These are phyloP conservation scores for Parelbella ahira DNA, from an alignment of 2,888 invertebrate genomes.

Conservation along the genomic window DNA sequence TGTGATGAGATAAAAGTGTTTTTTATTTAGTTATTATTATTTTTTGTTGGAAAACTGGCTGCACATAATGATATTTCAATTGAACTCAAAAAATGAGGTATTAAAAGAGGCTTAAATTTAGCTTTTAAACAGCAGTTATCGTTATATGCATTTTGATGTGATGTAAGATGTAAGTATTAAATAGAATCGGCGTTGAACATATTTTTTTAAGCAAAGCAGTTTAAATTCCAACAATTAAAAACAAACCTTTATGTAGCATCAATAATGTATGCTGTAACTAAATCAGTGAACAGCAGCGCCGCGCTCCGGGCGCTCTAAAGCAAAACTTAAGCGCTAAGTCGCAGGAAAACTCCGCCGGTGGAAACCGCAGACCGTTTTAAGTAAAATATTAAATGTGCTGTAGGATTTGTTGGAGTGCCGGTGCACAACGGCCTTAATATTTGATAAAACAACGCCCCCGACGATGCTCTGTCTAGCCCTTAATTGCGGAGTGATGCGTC, in stretches of 20 bases:
- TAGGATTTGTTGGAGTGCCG: constrained; percentile 60
- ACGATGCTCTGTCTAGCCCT: constrained; percentile 63
- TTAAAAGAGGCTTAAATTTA: too few species aligned
- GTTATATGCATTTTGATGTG: too few species aligned
- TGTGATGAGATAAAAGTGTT: constrained; percentile 9
- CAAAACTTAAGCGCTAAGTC: constrained; percentile 52
- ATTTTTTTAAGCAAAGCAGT: too few species aligned
- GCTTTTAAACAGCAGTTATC: too few species aligned
- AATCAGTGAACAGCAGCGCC: constrained; percentile 40
- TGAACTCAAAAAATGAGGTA: too few species aligned
- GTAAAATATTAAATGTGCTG: constrained; percentile 73
- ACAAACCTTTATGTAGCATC: too few species aligned
- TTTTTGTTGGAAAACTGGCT: too few species aligned
- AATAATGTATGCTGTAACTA: constrained; percentile 23
- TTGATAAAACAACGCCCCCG: constrained; percentile 58
- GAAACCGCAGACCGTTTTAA: constrained; percentile 69
- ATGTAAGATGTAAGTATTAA: too few species aligned
- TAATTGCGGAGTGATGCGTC: constrained; percentile 64
- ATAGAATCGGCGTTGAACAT: too few species aligned
- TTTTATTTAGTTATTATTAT: neutral
- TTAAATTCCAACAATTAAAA: too few species aligned
- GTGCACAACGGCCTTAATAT: constrained; percentile 61
- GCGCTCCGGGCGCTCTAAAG: constrained; percentile 51
- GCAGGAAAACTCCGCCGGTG: constrained; percentile 59
- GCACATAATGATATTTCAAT: too few species aligned